Evolutionary conservation across 64 coral and sea anemone species (phyloP), one percentile per base, ranked within the genome.

Genomic region (Dendronephthya gigantea): DNA sequence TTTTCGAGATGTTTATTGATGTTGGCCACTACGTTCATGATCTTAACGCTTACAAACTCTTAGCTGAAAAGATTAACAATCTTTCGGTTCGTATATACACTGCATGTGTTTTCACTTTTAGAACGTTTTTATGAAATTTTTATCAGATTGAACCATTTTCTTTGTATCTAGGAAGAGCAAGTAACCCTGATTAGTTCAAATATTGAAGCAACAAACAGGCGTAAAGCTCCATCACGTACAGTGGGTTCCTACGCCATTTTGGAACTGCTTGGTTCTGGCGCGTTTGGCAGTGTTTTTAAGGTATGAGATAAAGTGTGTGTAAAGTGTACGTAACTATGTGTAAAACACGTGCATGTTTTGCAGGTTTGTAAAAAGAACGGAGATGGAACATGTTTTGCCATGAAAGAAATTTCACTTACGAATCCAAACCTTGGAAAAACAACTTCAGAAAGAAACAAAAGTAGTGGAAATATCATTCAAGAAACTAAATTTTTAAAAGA

Each of bases 371-470:
- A 97, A 49, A 97, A 87, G 55, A 82, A 91, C 68, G 92, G 91
- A 25, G 94, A 87, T 75, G 91, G 93, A 41, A 92, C 89, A 19
- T 87, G 89, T 68, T 91, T 91, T 74, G 94, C 94, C 29, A 97
- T 97, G 94, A 97, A 97, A 93, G 94, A 97, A 91, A 93, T 98
- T 65, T 98, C 94, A 50, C 72, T 93, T n/a, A 84, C 93, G 47
- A 98, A 86, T 48, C 94, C 91, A 40, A 58, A 86, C 25, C 92
- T 98, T 34, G 94, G 94, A 84, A 98, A 98, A 68, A 98, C 94
- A 17, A 87, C 92, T 29, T 93, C 93, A 84, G 94, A 98, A 58
- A 88, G 94, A 83, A 92, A 92, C 62, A 88, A 93, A 69, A 98
- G 94, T 81, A 52, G 93, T 14, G 94, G 94, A 14, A 92, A 93